These are phyloP conservation scores for Rhimphoctona megacephalus DNA, from an alignment of 2,888 invertebrate genomes.

Conservation along the genomic window DNA sequence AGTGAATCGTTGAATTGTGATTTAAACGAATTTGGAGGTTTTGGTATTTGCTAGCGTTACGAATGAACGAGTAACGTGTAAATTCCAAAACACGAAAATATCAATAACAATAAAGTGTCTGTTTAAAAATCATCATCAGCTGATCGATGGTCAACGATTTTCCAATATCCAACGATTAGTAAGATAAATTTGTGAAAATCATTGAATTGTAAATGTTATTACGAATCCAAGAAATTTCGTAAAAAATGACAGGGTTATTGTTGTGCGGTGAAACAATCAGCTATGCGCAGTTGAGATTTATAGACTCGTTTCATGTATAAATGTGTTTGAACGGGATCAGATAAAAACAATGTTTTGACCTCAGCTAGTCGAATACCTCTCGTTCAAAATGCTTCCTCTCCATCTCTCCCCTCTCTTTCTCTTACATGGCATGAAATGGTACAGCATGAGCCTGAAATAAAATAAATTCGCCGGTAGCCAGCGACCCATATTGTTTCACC, in stretches of 20 bases:
- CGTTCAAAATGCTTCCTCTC: neutral
- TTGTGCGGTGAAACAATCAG: neutral
- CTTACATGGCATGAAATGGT: slow-evolving; percentile 42
- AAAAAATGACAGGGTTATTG: neutral
- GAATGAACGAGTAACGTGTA: neutral
- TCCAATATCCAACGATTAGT: neutral
- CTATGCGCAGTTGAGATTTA: neutral
- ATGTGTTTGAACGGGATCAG: neutral
- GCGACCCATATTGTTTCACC: slow-evolving; percentile 38
- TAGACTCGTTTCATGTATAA: neutral
- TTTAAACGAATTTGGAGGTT: slow-evolving; percentile 6
- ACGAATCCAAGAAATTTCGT: neutral
- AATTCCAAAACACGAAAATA: neutral
- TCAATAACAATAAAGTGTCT: neutral
- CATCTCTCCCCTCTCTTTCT: slow-evolving; percentile 15
- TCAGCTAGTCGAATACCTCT: neutral
- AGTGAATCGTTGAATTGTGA: neutral
- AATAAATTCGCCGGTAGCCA: slow-evolving; percentile 39
- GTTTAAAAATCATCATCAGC: neutral
- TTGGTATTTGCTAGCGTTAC: neutral
- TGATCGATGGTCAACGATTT: neutral
- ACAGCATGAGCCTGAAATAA: slow-evolving; percentile 41
- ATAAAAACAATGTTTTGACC: slow-evolving; percentile 6
- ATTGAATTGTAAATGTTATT: neutral
- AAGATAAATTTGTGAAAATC: neutral